Evolutionary conservation across 1,140 invertebrate species (phyloP), one percentile per base, ranked within the genome.

Genomic region (Oppia nitens): DNA sequence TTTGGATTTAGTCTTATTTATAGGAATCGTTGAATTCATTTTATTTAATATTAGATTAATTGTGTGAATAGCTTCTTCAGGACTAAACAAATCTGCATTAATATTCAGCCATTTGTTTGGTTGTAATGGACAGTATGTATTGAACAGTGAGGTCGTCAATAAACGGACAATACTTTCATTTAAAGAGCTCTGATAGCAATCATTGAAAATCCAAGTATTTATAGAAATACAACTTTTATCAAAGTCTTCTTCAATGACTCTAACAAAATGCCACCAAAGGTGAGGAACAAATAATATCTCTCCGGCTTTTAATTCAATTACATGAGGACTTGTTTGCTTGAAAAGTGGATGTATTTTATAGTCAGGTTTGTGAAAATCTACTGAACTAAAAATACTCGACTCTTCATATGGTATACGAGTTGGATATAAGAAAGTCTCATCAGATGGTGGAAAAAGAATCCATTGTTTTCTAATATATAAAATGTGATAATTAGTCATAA

Each of bases 381-480:
- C 75, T 71, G 79, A 75, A 69, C 87, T 92, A 70, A 92, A 98
- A 24, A 97, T 78, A 73, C 88, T 96, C 0, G 91, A 95, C 69
- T 98, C 93, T 76, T 97, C 93, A 75, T 91, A 97, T 17, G 93
- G 93, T 59, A 96, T 77, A 68, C 93, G 78, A 11, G 86, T 87
- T 58, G 87, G 81, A 65, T 81, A 79, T 59, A 96, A 71, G 51
- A 63, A 64, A 60, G 77, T 68, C 47, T 75, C 77, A 47, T 83
- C 78, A 60, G 78, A 74, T 20, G 88, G 88, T 17, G 88, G 84
- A 73, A 92, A 95, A n/a, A 98, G 71, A 25, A 91, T 71, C 93
- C 93, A 98, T 56, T 78, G 75, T 72, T 98, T 98, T 65, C 87
- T 90, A 64, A n/a, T n/a, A n/a, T n/a, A n/a, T 24, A 76, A 77